Conservation (phyloP, 2,113 vertebrate species). For the Grus americana region DNA sequence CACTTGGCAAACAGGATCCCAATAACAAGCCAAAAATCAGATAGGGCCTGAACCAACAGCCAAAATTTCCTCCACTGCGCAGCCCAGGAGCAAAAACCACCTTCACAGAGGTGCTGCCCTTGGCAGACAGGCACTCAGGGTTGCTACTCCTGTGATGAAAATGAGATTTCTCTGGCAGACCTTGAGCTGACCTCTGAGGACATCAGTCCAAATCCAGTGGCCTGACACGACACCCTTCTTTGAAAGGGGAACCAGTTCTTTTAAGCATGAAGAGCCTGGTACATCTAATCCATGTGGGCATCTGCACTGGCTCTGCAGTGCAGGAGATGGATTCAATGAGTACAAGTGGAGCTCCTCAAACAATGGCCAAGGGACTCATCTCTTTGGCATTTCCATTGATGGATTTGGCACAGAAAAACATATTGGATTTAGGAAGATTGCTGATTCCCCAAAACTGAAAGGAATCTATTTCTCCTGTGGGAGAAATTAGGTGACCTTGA, state of each 20-base stretch:
- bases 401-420: not conserved
- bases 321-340: not conserved
- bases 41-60: not conserved
- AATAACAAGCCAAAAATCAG: not conserved
- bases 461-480: slow-evolving; percentile 2
- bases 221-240: not conserved
- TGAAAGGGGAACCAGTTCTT: not conserved
- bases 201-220: not conserved
- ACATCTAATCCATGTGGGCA: not conserved
- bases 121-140: not conserved
- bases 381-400: not conserved
- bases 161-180: not conserved
- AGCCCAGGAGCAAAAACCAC: not conserved
- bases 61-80: not conserved
- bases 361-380: not conserved
- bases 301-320: not conserved
- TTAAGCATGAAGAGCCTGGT: not conserved
- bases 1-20: not conserved
- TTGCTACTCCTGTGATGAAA: not conserved
- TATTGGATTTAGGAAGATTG: not conserved
- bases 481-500: slow-evolving; percentile 29
- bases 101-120: not conserved
- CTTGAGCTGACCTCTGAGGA: not conserved
- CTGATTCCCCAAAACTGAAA: slow-evolving; percentile 14
- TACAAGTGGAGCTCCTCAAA: not conserved